phyloP scores from a whole-genome alignment of 2,113 vertebrate species.

The Candoia aspera region DNA sequence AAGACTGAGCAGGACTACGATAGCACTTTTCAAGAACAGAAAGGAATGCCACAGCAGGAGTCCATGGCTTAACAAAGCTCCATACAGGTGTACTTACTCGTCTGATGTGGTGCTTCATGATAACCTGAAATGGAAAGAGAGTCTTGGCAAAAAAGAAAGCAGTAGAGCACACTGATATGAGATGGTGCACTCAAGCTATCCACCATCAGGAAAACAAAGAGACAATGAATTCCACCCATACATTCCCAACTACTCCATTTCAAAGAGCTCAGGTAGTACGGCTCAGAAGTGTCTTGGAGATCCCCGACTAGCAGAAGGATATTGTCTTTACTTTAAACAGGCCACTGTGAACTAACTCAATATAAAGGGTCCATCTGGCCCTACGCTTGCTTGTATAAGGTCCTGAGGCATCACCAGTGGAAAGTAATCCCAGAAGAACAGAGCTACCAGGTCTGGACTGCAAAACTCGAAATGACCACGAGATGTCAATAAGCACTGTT shows the following conservation, averaged over 20 bases:
- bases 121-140: constrained; percentile 24
- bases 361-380: background rate
- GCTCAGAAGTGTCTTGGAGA: background rate
- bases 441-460: background rate
- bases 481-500: background rate
- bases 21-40: background rate
- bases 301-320: background rate
- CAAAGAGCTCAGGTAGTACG: background rate
- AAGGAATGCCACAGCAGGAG: background rate
- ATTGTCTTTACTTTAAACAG: background rate
- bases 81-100: background rate
- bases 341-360: background rate
- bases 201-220: background rate
- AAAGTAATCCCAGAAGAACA: background rate
- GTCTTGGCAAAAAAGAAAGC: background rate
- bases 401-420: background rate
- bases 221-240: background rate
- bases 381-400: background rate
- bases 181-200: background rate
- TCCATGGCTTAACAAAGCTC: background rate
- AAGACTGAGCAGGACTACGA: background rate
- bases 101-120: background rate
- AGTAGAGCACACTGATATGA: background rate
- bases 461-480: background rate
- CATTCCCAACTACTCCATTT: background rate